phyloP scores from a whole-genome alignment of 2,113 vertebrate genomes.

The Merops nubicus region DNA sequence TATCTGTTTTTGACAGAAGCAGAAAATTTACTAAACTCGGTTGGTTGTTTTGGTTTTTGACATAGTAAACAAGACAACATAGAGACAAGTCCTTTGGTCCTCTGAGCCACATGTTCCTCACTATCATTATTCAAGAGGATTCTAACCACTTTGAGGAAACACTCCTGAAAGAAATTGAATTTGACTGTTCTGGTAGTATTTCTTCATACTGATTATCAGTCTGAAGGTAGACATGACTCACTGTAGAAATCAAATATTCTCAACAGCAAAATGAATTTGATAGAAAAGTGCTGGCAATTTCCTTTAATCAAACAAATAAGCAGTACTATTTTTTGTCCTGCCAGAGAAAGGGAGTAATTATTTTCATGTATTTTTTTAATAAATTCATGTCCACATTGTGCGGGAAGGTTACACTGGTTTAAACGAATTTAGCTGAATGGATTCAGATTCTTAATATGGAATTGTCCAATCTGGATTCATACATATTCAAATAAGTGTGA shows the following conservation, averaged over 20 bases:
- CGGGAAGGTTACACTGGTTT: not conserved
- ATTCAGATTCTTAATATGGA: not conserved
- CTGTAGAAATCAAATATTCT: not conserved
- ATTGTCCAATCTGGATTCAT: not conserved
- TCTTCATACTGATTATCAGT: not conserved
- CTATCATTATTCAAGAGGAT: not conserved
- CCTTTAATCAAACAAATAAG: not conserved
- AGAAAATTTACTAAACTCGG: conserved; percentile 7
- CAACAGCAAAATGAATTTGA: not conserved
- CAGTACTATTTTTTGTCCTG: not conserved
- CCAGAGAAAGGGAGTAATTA: not conserved
- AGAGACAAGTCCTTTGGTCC: not conserved
- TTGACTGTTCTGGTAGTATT: not conserved
- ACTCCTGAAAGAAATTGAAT: not conserved
- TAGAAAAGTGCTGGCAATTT: not conserved
- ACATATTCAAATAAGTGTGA: not conserved
- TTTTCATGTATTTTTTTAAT: not conserved
- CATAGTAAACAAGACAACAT: not conserved
- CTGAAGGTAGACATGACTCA: not conserved
- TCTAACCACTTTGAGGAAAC: not conserved
- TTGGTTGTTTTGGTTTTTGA: conserved; percentile 13
- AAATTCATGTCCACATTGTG: not conserved
- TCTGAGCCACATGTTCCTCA: not conserved
- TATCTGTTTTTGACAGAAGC: not conserved
- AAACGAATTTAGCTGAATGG: not conserved